Evolutionary conservation across 2,113 vertebrate genomes (phyloP).

Genomic region (Chaetops frenatus): DNA sequence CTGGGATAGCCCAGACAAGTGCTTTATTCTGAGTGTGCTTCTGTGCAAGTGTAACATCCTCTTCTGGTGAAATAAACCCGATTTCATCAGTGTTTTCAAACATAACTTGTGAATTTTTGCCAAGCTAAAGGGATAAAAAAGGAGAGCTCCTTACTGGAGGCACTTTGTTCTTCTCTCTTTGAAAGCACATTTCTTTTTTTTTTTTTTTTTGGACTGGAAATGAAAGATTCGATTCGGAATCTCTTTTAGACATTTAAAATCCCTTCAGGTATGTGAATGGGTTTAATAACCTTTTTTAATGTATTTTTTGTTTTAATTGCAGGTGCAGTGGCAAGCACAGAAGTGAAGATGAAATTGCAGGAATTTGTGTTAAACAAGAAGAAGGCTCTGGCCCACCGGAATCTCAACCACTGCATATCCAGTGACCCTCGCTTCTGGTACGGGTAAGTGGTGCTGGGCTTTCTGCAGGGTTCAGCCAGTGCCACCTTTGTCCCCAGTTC

Average conservation of each 20-base stretch:
- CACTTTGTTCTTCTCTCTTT: not conserved
- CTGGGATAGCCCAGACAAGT: not conserved
- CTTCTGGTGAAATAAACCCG: not conserved
- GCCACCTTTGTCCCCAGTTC: not conserved
- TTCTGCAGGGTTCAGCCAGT: not conserved
- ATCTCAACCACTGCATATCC: slow-evolving; percentile 93
- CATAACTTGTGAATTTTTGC: not conserved
- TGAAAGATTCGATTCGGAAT: not conserved
- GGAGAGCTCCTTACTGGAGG: not conserved
- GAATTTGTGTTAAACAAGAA: slow-evolving; percentile 98
- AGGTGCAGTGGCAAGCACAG: slow-evolving; percentile 97
- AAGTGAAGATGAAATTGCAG: slow-evolving; percentile 97
- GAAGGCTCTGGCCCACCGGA: slow-evolving; percentile 93
- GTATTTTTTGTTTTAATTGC: not conserved
- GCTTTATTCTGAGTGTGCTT: not conserved
- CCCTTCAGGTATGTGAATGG: not conserved
- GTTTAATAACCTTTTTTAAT: not conserved
- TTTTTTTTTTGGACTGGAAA: not conserved
- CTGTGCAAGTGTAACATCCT: not conserved
- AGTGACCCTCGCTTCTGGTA: slow-evolving; percentile 94
- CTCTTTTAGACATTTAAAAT: not conserved
- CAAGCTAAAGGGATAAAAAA: not conserved
- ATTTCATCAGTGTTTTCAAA: not conserved
- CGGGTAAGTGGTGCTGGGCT: slow-evolving; percentile 80
- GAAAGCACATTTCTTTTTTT: not conserved